A percentile compares a stretch with the other conserved stretches of the same genome.
Conservation (phyloP, 2,888 invertebrate species). For the Drosophila ezoana region DNA sequence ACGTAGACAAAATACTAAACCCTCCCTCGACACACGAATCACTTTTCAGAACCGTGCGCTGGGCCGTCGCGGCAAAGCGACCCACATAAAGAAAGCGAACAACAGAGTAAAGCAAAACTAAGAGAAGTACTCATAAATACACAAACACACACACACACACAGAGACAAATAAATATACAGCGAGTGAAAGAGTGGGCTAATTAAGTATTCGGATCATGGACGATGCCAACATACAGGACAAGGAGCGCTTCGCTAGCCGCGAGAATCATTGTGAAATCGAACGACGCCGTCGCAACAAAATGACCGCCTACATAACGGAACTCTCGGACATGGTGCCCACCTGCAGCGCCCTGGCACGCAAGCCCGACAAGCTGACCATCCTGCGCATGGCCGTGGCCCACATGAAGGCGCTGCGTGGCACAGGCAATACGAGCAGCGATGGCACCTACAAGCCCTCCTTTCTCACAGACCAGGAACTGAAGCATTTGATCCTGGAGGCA, state of each 20-base stretch:
- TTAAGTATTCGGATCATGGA: conserved; percentile 88
- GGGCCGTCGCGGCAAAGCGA: conserved; percentile 62
- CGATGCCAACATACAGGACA: conserved; percentile 97
- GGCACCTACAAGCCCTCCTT: conserved; percentile 99
- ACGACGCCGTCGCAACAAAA: conserved; percentile 98
- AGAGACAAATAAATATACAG: neutral
- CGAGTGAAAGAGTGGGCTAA: conserved; percentile 50
- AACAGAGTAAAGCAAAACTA: conserved; percentile 52
- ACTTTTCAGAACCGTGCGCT: conserved; percentile 55
- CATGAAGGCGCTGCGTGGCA: conserved; percentile 98
- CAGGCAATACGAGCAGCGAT: conserved; percentile 98
- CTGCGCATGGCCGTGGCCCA: conserved; percentile 99
- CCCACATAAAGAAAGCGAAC: conserved; percentile 75
- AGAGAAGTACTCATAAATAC: conserved; percentile 40
- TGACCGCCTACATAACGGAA: conserved; percentile 99
- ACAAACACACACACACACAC: conserved; percentile 12
- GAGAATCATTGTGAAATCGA: conserved; percentile 99
- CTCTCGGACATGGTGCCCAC: conserved; percentile 99
- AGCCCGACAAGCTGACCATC: conserved; percentile 99
- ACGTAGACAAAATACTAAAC: conserved; percentile 76
- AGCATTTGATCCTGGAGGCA: conserved; percentile 99
- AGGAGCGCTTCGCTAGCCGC: conserved; percentile 97
- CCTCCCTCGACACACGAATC: conserved; percentile 54
- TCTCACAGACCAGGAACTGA: conserved; percentile 99
- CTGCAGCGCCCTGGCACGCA: conserved; percentile 98